Conservation (phyloP, 1,140 invertebrate species). For the Coptotermes formosanus region DNA sequence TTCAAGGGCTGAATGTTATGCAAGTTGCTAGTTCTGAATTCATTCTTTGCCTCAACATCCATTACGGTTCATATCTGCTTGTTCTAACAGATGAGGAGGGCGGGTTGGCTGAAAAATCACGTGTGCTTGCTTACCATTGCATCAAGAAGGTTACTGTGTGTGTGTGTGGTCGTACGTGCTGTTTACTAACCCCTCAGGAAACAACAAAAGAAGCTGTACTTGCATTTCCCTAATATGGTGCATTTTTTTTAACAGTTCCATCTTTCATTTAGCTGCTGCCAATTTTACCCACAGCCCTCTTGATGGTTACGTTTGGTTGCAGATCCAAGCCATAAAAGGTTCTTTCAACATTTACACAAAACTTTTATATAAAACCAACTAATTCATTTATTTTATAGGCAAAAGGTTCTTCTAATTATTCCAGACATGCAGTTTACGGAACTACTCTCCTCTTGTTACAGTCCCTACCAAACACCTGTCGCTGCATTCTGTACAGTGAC, state of each 20-base stretch:
- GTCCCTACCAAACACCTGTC: too few species aligned
- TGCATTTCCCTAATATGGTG: background rate
- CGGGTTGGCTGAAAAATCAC: background rate
- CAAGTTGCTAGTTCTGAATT: background rate
- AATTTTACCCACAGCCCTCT: too few species aligned
- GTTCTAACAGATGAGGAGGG: background rate
- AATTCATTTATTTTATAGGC: background rate
- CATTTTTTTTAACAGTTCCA: background rate
- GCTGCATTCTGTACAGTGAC: too few species aligned
- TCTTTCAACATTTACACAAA: background rate
- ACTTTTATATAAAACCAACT: background rate
- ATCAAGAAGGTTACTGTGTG: background rate
- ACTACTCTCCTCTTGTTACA: too few species aligned
- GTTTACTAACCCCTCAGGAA: background rate
- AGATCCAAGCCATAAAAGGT: background rate
- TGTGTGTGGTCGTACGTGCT: background rate
- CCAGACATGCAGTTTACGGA: too few species aligned
- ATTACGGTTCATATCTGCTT: background rate
- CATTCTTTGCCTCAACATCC: background rate
- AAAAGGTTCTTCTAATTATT: background rate
- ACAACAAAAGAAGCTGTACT: background rate
- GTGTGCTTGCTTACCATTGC: background rate
- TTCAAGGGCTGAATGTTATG: too few species aligned
- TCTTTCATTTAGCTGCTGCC: background rate
- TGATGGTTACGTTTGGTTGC: background rate